Evolutionary conservation across 1,140 invertebrate genomes (phyloP).

Genomic region (Drosophila punjabiensis): DNA sequence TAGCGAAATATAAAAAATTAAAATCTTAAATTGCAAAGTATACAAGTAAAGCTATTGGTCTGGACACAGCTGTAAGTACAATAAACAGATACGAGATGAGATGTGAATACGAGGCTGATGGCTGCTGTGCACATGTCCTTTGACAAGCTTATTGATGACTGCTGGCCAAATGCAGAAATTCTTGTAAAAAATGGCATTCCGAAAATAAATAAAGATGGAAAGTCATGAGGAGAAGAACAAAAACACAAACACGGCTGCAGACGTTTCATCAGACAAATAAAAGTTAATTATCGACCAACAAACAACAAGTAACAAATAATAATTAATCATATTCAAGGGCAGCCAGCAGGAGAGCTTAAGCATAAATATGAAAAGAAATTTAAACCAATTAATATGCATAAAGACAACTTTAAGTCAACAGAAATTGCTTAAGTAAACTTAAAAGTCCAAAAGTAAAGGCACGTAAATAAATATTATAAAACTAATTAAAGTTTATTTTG

Average conservation of each 20-base stretch:
- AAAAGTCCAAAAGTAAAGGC: not conserved
- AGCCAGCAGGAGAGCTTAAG: not conserved
- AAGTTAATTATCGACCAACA: slow-evolving; percentile 11
- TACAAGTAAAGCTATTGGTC: not conserved
- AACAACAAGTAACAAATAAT: slow-evolving; percentile 16
- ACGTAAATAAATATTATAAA: no score
- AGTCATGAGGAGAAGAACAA: not conserved
- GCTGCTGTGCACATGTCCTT: slow-evolving; percentile 21
- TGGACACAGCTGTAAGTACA: not conserved
- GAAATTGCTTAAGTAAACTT: not conserved
- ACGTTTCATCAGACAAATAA: slow-evolving; percentile 21
- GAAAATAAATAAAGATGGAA: slow-evolving; percentile 11
- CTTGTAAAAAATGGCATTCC: slow-evolving; percentile 7
- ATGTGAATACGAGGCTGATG: slow-evolving; percentile 2
- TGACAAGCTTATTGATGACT: slow-evolving; percentile 53
- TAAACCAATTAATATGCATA: not conserved
- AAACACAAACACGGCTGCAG: not conserved
- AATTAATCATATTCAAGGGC: slow-evolving; percentile 18
- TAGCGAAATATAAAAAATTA: not conserved
- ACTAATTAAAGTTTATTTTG: not conserved
- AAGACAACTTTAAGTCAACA: not conserved
- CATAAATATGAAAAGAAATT: not conserved
- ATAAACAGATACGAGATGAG: not conserved
- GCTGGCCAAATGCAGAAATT: slow-evolving; percentile 39
- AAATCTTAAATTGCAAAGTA: not conserved